phyloP scores from a whole-genome alignment of 2,888 invertebrate species.

The Acronicta psi region DNA sequence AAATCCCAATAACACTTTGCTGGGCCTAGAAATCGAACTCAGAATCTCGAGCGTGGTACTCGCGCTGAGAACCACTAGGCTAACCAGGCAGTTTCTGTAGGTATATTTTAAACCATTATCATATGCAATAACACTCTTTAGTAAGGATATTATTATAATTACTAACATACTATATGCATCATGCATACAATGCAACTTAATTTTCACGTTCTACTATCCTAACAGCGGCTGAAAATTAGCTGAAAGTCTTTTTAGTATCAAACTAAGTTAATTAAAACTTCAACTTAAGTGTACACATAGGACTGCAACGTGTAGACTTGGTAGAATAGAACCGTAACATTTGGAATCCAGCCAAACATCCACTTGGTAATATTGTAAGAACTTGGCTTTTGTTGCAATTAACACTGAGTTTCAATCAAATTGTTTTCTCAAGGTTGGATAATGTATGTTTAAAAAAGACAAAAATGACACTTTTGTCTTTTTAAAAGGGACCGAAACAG shows the following conservation, averaged over 20 bases:
- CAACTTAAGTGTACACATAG: slow-evolving; percentile 47
- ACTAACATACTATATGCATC: not conserved
- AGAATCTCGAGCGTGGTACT: no score
- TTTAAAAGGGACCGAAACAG: no score
- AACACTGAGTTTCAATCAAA: slow-evolving; percentile 28
- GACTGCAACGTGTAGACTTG: slow-evolving; percentile 26
- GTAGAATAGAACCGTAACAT: slow-evolving; percentile 59
- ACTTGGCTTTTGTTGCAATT: slow-evolving; percentile 34
- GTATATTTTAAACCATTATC: no score
- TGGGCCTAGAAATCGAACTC: no score
- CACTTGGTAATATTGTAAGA: slow-evolving; percentile 63
- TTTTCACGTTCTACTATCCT: slow-evolving; percentile 1
- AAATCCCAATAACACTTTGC: no score
- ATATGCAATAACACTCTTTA: no score
- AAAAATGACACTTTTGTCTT: no score
- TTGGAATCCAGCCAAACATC: slow-evolving; percentile 70
- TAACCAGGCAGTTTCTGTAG: no score
- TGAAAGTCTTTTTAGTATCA: slow-evolving; percentile 15
- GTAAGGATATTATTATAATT: no score
- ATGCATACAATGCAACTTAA: slow-evolving; percentile 13
- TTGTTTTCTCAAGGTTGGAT: slow-evolving; percentile 8
- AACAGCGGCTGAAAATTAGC: slow-evolving; percentile 13
- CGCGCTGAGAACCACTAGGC: no score
- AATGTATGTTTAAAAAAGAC: not conserved
- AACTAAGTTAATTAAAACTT: slow-evolving; percentile 52